A percentile compares a stretch with the other conserved stretches of the same genome.
Evolutionary conservation across 1,140 invertebrate species (phyloP).

Genomic region (Anastatus disparis): DNA sequence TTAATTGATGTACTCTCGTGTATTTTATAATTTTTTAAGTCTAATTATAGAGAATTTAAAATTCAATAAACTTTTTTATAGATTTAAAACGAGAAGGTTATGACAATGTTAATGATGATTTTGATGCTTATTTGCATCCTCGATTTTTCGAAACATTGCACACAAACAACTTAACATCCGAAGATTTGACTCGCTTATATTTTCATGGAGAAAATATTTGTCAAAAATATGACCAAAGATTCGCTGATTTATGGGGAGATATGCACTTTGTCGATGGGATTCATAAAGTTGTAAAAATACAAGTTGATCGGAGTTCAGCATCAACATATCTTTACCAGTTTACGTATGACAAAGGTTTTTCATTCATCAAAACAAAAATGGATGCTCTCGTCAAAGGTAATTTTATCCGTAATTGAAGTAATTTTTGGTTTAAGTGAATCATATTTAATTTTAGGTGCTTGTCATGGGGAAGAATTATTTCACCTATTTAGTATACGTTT

Average conservation of each 20-base stretch:
- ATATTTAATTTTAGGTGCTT: slow-evolving; percentile 42
- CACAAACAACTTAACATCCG: slow-evolving; percentile 33
- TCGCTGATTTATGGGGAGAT: slow-evolving; percentile 62
- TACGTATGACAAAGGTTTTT: slow-evolving; percentile 50
- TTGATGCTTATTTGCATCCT: slow-evolving; percentile 35
- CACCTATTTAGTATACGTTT: slow-evolving; percentile 45
- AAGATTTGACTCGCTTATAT: slow-evolving; percentile 50
- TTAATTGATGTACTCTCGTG: no score
- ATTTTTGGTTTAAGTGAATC: neutral
- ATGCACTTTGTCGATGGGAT: slow-evolving; percentile 60
- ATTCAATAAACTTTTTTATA: slow-evolving; percentile 20
- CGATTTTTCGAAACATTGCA: slow-evolving; percentile 15
- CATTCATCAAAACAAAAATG: slow-evolving; percentile 29
- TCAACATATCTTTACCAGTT: slow-evolving; percentile 68
- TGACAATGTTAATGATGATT: slow-evolving; percentile 31
- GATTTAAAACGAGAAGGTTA: slow-evolving; percentile 37
- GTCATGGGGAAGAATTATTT: slow-evolving; percentile 51
- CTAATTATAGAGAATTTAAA: no score
- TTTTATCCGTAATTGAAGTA: slow-evolving; percentile 2
- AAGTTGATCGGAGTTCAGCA: slow-evolving; percentile 48
- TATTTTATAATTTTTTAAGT: no score
- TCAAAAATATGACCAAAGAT: slow-evolving; percentile 50
- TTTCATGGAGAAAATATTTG: slow-evolving; percentile 55
- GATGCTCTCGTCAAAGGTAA: slow-evolving; percentile 14
- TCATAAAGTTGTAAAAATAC: slow-evolving; percentile 60